phyloP scores from a whole-genome alignment of 2,888 invertebrate species.

The Mesopsocus fuscifrons region DNA sequence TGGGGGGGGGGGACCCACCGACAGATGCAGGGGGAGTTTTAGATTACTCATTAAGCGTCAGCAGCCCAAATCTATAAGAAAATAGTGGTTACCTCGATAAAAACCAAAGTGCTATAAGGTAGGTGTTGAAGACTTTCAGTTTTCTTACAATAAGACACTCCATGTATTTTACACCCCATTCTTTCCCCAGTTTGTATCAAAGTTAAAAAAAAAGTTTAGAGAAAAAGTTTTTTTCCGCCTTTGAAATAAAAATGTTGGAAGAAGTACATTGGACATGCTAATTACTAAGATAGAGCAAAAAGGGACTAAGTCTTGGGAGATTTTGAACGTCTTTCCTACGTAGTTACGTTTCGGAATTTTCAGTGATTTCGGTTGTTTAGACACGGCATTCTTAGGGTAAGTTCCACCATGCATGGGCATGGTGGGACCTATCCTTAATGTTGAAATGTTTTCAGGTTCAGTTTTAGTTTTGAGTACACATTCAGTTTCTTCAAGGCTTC shows the following conservation, averaged over 20 bases:
- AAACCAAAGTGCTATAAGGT: too few species aligned
- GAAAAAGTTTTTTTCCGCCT: constrained; percentile 10
- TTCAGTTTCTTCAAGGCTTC: too few species aligned
- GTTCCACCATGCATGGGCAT: too few species aligned
- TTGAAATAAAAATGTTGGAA: constrained; percentile 8
- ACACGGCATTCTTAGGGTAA: too few species aligned
- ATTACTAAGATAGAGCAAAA: background rate
- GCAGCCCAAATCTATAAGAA: background rate
- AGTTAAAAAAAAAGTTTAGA: background rate
- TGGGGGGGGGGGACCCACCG: too few species aligned
- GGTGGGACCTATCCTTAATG: too few species aligned
- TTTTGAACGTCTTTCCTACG: too few species aligned
- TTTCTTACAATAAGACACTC: background rate
- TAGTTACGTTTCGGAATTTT: too few species aligned
- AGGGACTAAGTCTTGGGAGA: constrained; percentile 7
- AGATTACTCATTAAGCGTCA: constrained; percentile 6
- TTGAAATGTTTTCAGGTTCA: too few species aligned
- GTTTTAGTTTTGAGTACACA: too few species aligned
- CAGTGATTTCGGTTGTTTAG: too few species aligned
- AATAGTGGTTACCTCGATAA: too few species aligned
- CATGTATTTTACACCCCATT: constrained; percentile 8
- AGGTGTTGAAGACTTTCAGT: constrained; percentile 4
- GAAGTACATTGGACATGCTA: constrained; percentile 10
- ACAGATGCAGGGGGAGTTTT: constrained; percentile 1
- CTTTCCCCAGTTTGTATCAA: constrained; percentile 7